Base-by-base conservation (phyloP, 2,113 vertebrate genomes). In the Ciconia maguari region DNA sequence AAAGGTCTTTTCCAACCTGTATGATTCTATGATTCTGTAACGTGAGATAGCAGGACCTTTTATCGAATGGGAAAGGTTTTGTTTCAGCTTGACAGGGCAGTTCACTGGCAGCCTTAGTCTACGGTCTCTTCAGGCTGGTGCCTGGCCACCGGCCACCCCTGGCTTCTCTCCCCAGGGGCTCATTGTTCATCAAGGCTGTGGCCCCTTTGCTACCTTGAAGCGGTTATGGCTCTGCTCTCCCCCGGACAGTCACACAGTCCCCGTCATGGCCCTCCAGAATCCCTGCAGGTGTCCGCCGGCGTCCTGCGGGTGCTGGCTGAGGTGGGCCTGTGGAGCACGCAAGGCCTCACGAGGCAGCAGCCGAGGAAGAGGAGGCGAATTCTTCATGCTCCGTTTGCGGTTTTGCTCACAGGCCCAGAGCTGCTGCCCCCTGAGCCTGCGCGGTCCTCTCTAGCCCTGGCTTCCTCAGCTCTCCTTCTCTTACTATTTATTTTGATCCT, bases 251-350 rank as follows among this genome's bases (percentile, higher is more conserved):
- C 44, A 24, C 76, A 13, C 2, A 9, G 61, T 17, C 22, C 34
- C 38, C 8, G 10, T 27, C 58, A 32, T 2, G 10, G 48, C 52
- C 18, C 17, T 9, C 42, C 38, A 27, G 13, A 55, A 36, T 29
- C 41, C 10, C 16, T 0, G 0, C 17, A 46, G 36, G 51, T 34
- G 15, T 16, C 44, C 9, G 3, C 24, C 0, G 6, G 34, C 34
- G 51, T 38, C 55, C 68, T 8, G 25, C 2, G 27, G 30, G 41
- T 14, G 16, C 25, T 20, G 17, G 51, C 71, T 24, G 57, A 42
- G n/a, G 22, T 22, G 55, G 49, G 36, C 48, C 1, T 0, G 32
- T 29, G 30, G 17, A 11, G 2, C 3, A 13, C 0, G 1, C 13
- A 10, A 13, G 30, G 58, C 58, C 58, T 16, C 58, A 25, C 13